These are phyloP conservation scores for Syngnathus rostellatus DNA, from an alignment of 2,797 vertebrate genomes.

Conservation along the genomic window DNA sequence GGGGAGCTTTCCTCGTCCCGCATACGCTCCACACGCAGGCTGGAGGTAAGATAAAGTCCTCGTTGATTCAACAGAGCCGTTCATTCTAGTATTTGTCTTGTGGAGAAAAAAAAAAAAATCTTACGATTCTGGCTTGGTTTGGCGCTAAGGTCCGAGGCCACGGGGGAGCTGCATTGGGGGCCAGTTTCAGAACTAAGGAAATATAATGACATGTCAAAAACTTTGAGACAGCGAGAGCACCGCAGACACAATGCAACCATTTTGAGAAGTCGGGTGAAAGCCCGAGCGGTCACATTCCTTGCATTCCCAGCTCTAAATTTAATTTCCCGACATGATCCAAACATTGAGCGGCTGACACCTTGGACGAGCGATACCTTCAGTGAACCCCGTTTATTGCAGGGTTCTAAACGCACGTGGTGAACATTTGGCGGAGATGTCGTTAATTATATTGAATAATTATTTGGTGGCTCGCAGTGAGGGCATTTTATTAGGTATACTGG, in stretches of 20 bases:
- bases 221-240: constrained; percentile 3
- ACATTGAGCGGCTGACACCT: constrained; percentile 3
- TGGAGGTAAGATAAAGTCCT: constrained; percentile 9
- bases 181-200: constrained; percentile 80
- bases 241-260: not conserved
- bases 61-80: not conserved
- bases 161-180: constrained; percentile 84
- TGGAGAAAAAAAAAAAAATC: constrained; percentile 25
- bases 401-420: not conserved
- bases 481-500: not conserved
- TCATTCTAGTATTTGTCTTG: not conserved
- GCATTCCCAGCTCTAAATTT: constrained; percentile 2
- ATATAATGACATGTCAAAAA: constrained; percentile 14
- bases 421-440: not conserved
- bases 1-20: constrained; percentile 76
- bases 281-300: not conserved
- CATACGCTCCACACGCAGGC: constrained; percentile 82
- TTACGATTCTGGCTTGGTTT: constrained; percentile 73
- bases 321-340: constrained; percentile 1
- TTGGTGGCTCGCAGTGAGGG: no score
- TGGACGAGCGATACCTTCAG: not conserved
- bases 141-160: constrained; percentile 63
- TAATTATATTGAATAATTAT: no score
- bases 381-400: not conserved
- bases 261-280: not conserved